Evolutionary conservation across 2,888 invertebrate species (phyloP), one percentile per base, ranked within the genome.

Genomic region (Drymonia ruficornis): DNA sequence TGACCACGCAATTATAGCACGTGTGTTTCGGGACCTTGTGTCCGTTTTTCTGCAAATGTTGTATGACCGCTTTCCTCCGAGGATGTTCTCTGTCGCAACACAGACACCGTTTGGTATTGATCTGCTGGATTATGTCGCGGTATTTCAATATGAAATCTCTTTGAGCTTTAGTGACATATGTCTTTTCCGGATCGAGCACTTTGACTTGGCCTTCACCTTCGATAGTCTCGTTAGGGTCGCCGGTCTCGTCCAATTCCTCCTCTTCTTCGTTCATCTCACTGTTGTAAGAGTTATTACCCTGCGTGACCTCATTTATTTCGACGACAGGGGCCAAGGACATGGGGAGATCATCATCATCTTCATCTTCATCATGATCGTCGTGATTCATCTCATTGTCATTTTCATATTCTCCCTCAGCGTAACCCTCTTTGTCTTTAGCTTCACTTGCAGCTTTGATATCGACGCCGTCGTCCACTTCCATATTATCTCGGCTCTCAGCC

Each of bases 1-100:
- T 94, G 29, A 94, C 84, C 56, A 94, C 94, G 71, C 94, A 95
- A 72, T 94, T 94, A 66, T 94, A 94, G 69, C 94, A 95, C 0
- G 94, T 94, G 66, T 94, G 94, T 66, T 94, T 93, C 0, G 94
- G 94, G 49, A 94, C 94, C 82, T 91, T 92, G 58, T 90, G 87
- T 2, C 93, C 93, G 74, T 91, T 93, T 78, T 93, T 93, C 74
- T 93, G 93, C 53, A 93, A 78, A 71, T 93, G 93, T 59, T 93
- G 93, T 65, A 93, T 93, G 38, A 93, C 93, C 12, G 93, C 91
- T 72, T 93, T 93, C 55, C 93, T 80, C 2, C 93, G 86, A 2
- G 93, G 93, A 69, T 93, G 87, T 64, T 88, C 87, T 60, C 83
- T 84, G 46, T 92, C 86, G 57, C 93, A 93, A 63, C 93, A 93